phyloP scores from a whole-genome alignment of 2,888 invertebrate genomes.

The Griposia aprilina region DNA sequence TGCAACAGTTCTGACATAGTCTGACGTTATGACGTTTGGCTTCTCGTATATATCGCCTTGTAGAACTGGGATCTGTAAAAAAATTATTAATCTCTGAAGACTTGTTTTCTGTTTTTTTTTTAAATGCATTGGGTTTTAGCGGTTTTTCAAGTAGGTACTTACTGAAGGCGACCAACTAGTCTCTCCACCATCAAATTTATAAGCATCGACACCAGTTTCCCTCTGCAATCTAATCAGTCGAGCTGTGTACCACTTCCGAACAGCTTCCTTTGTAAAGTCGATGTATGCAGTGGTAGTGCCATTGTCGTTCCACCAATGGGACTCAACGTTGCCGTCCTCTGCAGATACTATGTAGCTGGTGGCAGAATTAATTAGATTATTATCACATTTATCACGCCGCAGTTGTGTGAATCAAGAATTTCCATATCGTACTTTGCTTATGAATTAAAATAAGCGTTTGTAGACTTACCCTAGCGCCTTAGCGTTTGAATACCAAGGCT shows the following conservation, averaged over 20 bases:
- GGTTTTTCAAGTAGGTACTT: constrained; percentile 34
- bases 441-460: not conserved
- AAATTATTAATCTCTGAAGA: not conserved
- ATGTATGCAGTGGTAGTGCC: constrained; percentile 90
- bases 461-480: constrained; percentile 82
- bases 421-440: not conserved
- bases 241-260: constrained; percentile 91
- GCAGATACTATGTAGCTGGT: constrained; percentile 87
- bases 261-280: constrained; percentile 93
- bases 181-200: constrained; percentile 96
- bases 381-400: not conserved
- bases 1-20: constrained; percentile 90
- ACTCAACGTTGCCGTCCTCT: constrained; percentile 84
- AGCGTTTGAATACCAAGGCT: constrained; percentile 87
- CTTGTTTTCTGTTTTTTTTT: not conserved
- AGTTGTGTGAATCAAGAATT: not conserved
- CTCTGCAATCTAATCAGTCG: constrained; percentile 88
- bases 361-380: not conserved
- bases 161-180: constrained; percentile 92
- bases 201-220: constrained; percentile 92
- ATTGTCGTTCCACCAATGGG: constrained; percentile 90
- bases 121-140: no score
- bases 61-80: constrained; percentile 80
- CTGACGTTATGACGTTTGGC: constrained; percentile 90
- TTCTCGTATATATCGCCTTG: constrained; percentile 82